These are phyloP conservation scores for Anoplolepis gracilipes DNA, from an alignment of 1,140 invertebrate species.

Conservation along the genomic window DNA sequence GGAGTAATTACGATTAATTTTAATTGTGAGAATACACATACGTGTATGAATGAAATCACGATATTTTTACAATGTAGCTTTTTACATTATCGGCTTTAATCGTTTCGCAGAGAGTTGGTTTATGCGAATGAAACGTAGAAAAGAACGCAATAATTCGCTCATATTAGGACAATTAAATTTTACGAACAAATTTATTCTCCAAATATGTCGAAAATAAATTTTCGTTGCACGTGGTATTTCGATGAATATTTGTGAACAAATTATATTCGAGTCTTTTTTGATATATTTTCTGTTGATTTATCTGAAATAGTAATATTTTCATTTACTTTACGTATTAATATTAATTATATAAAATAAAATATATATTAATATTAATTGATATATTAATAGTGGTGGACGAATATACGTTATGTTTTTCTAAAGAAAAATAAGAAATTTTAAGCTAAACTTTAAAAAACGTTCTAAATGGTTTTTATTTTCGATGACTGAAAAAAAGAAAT, in stretches of 20 bases:
- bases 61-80: slow-evolving; percentile 9
- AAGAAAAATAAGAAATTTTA: neutral
- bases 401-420: neutral
- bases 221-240: neutral
- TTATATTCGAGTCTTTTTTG: neutral
- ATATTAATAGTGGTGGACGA: neutral
- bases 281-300: slow-evolving; percentile 1
- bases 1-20: slow-evolving; percentile 12
- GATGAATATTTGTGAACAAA: neutral
- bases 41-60: slow-evolving; percentile 5
- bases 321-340: neutral
- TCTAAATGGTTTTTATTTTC: neutral
- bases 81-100: slow-evolving; percentile 1
- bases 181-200: neutral
- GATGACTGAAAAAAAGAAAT: neutral
- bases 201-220: neutral
- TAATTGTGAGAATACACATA: slow-evolving; percentile 11
- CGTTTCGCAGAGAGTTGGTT: neutral
- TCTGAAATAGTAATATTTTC: neutral
- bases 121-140: neutral
- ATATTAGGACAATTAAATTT: slow-evolving; percentile 28
- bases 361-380: no score
- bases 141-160: neutral
- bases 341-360: no score
- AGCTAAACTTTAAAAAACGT: neutral